A percentile compares a stretch with the other conserved stretches of the same genome.
Evolutionary conservation across 2,888 invertebrate genomes (phyloP).

Genomic region (Harpalus rubripes): DNA sequence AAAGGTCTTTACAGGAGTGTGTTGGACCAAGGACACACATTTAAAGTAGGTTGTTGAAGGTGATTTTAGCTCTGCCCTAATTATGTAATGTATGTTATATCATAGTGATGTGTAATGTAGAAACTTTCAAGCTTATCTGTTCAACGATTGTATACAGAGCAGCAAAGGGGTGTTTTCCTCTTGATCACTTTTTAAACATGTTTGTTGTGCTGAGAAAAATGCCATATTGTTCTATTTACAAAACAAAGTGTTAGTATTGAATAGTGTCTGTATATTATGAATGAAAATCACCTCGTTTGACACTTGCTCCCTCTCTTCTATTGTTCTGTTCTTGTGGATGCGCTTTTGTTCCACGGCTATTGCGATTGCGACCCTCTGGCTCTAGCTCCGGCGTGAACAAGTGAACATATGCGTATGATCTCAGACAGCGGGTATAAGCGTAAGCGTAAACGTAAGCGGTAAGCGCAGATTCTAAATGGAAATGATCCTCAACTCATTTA

Average conservation of each 20-base stretch:
- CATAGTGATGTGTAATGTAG: too few species aligned
- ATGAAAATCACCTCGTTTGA: conserved; percentile 16
- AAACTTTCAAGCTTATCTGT: too few species aligned
- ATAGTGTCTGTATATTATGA: not conserved
- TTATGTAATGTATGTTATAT: too few species aligned
- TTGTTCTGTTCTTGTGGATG: conserved; percentile 11
- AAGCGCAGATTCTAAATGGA: conserved; percentile 61
- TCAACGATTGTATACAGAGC: too few species aligned
- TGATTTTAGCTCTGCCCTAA: too few species aligned
- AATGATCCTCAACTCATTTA: conserved; percentile 65
- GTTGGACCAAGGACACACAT: too few species aligned
- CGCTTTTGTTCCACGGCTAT: conserved; percentile 23
- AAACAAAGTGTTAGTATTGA: conserved; percentile 16
- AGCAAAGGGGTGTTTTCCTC: too few species aligned
- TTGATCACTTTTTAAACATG: too few species aligned
- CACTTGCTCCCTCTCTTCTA: not conserved
- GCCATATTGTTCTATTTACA: not conserved
- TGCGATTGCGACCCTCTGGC: conserved; percentile 1
- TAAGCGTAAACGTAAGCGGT: not conserved
- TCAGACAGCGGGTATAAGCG: conserved; percentile 55
- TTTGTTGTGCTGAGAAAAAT: not conserved
- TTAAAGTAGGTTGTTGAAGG: too few species aligned
- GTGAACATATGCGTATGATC: conserved; percentile 61
- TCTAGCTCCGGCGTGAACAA: conserved; percentile 3
- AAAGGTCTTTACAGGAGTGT: too few species aligned